Percentiles rank a stretch among this genome's conserved stretches.
Conservation (phyloP, 2,888 invertebrate genomes). For the Anagyrus pseudococci region DNA sequence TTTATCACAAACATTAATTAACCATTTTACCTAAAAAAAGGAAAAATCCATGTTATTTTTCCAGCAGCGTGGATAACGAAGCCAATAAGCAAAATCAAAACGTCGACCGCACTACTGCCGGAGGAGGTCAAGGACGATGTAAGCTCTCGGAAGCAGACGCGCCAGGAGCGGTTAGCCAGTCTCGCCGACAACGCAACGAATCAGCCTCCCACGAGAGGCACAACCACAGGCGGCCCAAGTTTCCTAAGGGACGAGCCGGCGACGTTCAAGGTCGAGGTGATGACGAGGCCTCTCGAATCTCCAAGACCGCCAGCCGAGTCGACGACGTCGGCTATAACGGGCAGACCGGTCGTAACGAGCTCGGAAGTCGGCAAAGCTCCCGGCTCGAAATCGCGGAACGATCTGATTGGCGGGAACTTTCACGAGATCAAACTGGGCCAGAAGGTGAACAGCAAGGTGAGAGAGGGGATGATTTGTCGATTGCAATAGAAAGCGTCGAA, state of each 20-base stretch:
- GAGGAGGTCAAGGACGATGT: not conserved
- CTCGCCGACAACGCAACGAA: constrained; percentile 5
- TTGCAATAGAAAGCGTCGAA: no score
- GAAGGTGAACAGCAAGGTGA: constrained; percentile 36
- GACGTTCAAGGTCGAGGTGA: not conserved
- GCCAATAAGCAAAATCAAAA: constrained; percentile 13
- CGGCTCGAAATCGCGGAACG: constrained; percentile 41
- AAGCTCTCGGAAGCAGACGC: not conserved
- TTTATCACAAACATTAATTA: not conserved
- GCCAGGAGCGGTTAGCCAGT: constrained; percentile 17
- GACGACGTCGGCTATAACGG: constrained; percentile 8
- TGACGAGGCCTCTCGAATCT: not conserved
- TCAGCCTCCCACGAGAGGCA: not conserved
- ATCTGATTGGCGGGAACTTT: constrained; percentile 45
- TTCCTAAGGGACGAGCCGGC: not conserved
- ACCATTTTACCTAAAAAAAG: not conserved
- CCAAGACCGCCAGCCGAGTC: constrained; percentile 6
- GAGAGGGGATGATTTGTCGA: no score
- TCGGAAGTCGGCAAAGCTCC: no score
- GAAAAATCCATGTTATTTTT: no score
- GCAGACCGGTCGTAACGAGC: no score
- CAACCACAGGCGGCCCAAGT: not conserved
- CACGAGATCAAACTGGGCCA: constrained; percentile 51
- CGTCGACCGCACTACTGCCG: no score
- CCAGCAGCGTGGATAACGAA: constrained; percentile 11